Conservation (phyloP, 2,113 vertebrate species). For the Myrmophylax atrothorax region DNA sequence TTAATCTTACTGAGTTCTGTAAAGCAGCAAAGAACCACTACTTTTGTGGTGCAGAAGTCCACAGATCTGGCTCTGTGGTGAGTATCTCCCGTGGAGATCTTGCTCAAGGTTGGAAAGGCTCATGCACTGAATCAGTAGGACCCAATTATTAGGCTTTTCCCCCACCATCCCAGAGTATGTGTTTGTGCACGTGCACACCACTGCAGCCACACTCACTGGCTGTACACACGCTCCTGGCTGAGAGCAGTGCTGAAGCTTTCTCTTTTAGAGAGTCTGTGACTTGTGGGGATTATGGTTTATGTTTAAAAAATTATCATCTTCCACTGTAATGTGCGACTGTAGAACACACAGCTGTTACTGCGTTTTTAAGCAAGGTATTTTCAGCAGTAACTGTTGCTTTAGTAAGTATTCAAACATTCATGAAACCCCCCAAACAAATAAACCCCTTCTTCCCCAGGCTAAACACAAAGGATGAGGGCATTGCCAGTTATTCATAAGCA, state of each 20-base stretch:
- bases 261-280: background rate
- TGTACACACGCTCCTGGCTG: background rate
- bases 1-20: constrained; percentile 47
- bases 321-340: background rate
- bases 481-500: background rate
- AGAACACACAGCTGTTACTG: background rate
- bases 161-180: background rate
- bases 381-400: background rate
- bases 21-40: constrained; percentile 51
- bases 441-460: background rate
- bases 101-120: constrained; percentile 52
- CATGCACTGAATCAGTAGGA: constrained; percentile 33
- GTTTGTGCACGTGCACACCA: background rate
- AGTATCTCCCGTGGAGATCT: constrained; percentile 28
- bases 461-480: background rate
- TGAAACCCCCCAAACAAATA: background rate
- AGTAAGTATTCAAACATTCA: background rate
- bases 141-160: constrained; percentile 45
- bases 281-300: background rate
- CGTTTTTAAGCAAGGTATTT: background rate
- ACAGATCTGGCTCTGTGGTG: constrained; percentile 65
- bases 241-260: constrained; percentile 15
- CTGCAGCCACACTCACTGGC: background rate
- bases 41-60: constrained; percentile 32
- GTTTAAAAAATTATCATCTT: background rate